phyloP scores from a whole-genome alignment of 2,113 vertebrate genomes.

The Laticauda colubrina region DNA sequence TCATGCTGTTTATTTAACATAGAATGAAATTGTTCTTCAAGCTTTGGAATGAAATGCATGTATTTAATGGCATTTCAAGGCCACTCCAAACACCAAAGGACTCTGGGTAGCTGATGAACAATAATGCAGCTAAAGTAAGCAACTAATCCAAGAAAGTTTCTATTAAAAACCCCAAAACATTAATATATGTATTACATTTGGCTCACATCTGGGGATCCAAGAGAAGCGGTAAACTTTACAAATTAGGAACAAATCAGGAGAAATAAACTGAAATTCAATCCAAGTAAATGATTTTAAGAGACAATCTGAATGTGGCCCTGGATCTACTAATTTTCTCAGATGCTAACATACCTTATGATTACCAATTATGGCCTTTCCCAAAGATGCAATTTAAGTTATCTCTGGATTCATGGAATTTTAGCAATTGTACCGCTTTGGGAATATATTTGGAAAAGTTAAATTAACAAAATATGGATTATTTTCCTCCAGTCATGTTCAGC shows the following conservation, averaged over 20 bases:
- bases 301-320: background rate
- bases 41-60: background rate
- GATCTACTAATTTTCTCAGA: background rate
- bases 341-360: background rate
- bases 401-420: background rate
- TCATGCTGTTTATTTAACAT: background rate
- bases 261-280: background rate
- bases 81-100: background rate
- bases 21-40: background rate
- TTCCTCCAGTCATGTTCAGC: background rate
- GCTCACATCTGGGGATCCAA: background rate
- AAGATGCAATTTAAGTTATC: slow-evolving; percentile 1
- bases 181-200: background rate
- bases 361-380: background rate
- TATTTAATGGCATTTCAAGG: background rate
- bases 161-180: background rate
- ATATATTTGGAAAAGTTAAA: background rate
- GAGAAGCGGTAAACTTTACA: background rate
- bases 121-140: background rate
- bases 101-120: background rate
- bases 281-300: background rate
- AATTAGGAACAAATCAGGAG: background rate
- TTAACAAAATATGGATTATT: background rate
- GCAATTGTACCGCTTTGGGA: background rate
- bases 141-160: background rate